Conservation (phyloP, 2,888 invertebrate genomes). For the Euphydryas editha region DNA sequence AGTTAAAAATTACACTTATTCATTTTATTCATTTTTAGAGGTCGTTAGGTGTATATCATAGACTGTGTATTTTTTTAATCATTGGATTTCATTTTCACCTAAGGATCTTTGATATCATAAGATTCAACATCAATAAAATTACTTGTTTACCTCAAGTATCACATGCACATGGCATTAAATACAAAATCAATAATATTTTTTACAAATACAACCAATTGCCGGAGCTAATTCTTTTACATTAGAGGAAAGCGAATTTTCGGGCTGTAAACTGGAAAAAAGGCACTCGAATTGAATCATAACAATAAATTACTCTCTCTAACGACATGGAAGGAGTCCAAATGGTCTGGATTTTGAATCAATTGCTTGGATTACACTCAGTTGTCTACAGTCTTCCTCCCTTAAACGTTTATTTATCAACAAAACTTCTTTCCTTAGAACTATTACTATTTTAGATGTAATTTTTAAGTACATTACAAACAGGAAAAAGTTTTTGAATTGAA, state of each 20-base stretch:
- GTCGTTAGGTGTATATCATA: too few relatives aligned
- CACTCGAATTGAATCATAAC: constrained; percentile 57
- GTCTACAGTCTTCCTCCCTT: constrained; percentile 30
- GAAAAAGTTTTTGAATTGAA: too few relatives aligned
- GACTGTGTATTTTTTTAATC: too few relatives aligned
- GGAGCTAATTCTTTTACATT: constrained; percentile 32
- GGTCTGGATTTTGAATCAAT: constrained; percentile 56
- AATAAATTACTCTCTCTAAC: constrained; percentile 58
- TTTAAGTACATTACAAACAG: background rate
- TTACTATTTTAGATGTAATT: background rate
- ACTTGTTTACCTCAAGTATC: too few relatives aligned
- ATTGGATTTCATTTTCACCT: too few relatives aligned
- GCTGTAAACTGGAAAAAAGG: constrained; percentile 45
- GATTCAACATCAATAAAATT: too few relatives aligned
- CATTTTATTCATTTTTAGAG: too few relatives aligned
- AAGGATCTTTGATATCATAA: too few relatives aligned
- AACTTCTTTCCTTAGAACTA: constrained; percentile 9
- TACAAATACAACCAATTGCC: constrained; percentile 28
- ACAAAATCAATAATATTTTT: constrained; percentile 1
- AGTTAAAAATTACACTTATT: too few relatives aligned
- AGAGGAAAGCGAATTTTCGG: constrained; percentile 32
- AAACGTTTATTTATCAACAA: constrained; percentile 34
- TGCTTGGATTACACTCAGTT: constrained; percentile 43
- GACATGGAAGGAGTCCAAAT: constrained; percentile 56
- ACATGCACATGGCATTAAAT: background rate